These are phyloP conservation scores for Catostomus latipinnis DNA, from an alignment of 2,797 vertebrate genomes.

Conservation along the genomic window DNA sequence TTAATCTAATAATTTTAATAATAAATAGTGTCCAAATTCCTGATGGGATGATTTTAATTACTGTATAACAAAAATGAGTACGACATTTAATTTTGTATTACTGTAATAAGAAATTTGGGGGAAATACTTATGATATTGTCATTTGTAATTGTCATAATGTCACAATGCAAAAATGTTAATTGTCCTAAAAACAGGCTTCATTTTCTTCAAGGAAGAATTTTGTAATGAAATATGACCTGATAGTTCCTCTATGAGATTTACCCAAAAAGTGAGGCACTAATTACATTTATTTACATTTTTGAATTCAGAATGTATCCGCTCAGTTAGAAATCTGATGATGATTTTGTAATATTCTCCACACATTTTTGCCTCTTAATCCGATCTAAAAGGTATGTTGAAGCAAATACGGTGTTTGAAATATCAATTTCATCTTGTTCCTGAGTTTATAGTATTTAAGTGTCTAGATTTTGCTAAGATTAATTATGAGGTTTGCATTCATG, in stretches of 20 bases:
- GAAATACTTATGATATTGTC: neutral
- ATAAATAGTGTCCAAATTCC: too few relatives aligned
- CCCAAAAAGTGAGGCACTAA: too few relatives aligned
- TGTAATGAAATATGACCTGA: too few relatives aligned
- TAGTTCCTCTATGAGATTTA: too few relatives aligned
- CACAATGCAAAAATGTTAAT: too few relatives aligned
- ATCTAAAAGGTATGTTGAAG: slow-evolving; percentile 14
- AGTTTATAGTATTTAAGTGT: neutral
- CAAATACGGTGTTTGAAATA: slow-evolving; percentile 6
- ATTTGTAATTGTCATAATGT: neutral
- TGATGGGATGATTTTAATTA: neutral
- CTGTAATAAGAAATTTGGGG: neutral
- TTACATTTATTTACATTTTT: too few relatives aligned
- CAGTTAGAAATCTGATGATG: neutral
- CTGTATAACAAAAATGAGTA: neutral
- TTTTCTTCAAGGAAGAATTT: too few relatives aligned
- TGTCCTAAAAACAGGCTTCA: too few relatives aligned
- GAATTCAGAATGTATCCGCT: neutral
- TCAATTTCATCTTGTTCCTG: slow-evolving; percentile 3
- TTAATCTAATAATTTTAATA: neutral
- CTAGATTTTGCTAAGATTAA: neutral
- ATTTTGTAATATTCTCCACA: neutral
- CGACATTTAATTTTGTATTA: neutral
- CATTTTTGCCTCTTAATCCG: neutral
- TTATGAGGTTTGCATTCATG: slow-evolving; percentile 17